Base-by-base conservation (phyloP, 2,113 vertebrate genomes). In the Myxocyprinus asiaticus region DNA sequence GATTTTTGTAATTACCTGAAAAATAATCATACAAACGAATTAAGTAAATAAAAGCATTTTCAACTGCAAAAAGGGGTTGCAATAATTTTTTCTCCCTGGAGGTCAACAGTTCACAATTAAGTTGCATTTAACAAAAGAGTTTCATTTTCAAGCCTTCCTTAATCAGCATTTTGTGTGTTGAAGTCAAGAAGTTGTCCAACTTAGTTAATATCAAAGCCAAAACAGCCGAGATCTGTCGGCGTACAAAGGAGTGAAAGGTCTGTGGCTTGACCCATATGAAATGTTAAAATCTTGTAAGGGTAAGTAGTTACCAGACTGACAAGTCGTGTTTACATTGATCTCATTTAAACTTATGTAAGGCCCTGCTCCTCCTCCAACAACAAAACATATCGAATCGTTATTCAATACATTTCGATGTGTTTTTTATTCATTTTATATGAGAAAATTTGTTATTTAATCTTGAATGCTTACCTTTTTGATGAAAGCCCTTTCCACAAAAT, bases 401-500 rank as follows among this genome's bases (percentile, higher is more conserved):
- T 51, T 3, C 9, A 9, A 11, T 51, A 9, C 4, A 51, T 51
- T 10, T 0, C 55, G 6, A 5, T 58, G 7, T 15, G 6, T 14
- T 6, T 56, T 58, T 15, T 58, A 14, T 58, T 58, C 2, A 48
- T 48, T 48, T 48, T 7, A 7, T 48, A 2, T 66, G 4, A n/a
- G n/a, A 47, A 33, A 51, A 58, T 56, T 11, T 12, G 55, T 69
- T 69, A 65, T 42, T 17, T 7, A 64, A 48, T 22, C 33, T 12
- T 67, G 0, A 9, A 64, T 11, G 55, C 80, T 89, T 93, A 99
- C 98, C 98, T 96, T 99, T 99, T 93, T 99, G 98, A 85, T 99
- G 97, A 90, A 99, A 99, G 22, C 98, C 98, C 93, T 99, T 99
- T 79, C 98, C 98, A 81, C 98, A 99, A 88, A 98, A 98, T 88